Evolutionary conservation across 1,140 invertebrate species (phyloP), one percentile per base, ranked within the genome.

Genomic region (Drosophila repletoides): DNA sequence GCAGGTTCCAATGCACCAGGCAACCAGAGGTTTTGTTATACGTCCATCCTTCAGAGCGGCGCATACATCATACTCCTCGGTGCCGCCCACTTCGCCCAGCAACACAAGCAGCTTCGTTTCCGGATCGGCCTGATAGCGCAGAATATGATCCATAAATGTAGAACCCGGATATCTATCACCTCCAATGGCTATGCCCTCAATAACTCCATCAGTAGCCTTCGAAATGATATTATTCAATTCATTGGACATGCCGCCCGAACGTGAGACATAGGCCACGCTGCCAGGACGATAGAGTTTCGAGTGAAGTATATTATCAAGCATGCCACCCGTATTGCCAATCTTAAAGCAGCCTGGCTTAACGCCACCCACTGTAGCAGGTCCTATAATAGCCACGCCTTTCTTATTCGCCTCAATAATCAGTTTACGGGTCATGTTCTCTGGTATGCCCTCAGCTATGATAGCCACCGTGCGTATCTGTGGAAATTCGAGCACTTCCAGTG

Each of bases 261-360:
- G 94, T 0, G 98, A 99, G 3, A 99, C 98, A 88, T 99, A 99
- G 0, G 98, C 98, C 36, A 99, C 97, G 91, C 97, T 98, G 83
- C 98, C 98, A 14, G 98, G 95, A 33, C 98, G 91, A 91, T 99
- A 99, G 0, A 99, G 92, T 91, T 98, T 99, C 33, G 98, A 99
- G 72, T 99, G 96, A 1, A 99, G 91, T 79, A 99, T 99, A 89
- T 99, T 99, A 89, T 99, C 98, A 93, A 99, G 97, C 98, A 99
- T 99, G 41, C 98, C 98, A 1, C 98, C 98, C 6, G 98, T 99
- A 91, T 99, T 99, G 28, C 99, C 98, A 76, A 99, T 99, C 92
- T 99, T 99, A 90, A 99, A 99, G 90, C 98, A 99, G 0, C 98
- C 99, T 0, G 99, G 98, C 89, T 99, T 99, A 17, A 99, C 95